phyloP scores from a whole-genome alignment of 2,888 invertebrate species.

The Bembecia ichneumoniformis region DNA sequence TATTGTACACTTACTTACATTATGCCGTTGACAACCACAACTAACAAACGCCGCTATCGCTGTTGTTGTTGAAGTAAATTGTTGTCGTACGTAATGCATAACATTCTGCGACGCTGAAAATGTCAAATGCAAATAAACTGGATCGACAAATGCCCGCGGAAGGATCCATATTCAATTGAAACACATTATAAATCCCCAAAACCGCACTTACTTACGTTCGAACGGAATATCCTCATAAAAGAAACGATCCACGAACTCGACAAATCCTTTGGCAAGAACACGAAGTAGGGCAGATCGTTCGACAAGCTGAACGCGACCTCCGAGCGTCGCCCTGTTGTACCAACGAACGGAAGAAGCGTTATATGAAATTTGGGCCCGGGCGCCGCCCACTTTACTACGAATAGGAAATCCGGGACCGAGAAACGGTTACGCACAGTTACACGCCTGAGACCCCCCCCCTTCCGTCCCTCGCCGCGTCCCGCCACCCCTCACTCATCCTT shows the following conservation, averaged over 20 bases:
- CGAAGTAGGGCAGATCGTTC: conserved; percentile 67
- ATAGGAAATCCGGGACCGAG: conserved; percentile 71
- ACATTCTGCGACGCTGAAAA: conserved; percentile 10
- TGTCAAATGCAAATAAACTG: conserved; percentile 18
- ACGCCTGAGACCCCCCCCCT: conserved; percentile 56
- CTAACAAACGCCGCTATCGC: conserved; percentile 33
- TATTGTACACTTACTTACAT: conserved; percentile 59
- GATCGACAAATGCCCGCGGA: conserved; percentile 26
- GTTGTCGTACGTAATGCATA: neutral
- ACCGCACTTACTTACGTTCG: conserved; percentile 59
- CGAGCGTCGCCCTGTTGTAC: conserved; percentile 47
- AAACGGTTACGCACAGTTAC: conserved; percentile 70
- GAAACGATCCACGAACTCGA: conserved; percentile 64
- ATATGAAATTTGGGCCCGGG: conserved; percentile 64
- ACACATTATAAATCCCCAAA: conserved; percentile 60
- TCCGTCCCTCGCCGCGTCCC: conserved; percentile 20
- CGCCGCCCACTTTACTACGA: conserved; percentile 71
- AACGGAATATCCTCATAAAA: conserved; percentile 60
- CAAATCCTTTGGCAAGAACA: conserved; percentile 70
- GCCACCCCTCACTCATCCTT: conserved; percentile 21
- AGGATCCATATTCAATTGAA: conserved; percentile 39
- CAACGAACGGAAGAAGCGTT: conserved; percentile 63
- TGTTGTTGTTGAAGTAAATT: conserved; percentile 14
- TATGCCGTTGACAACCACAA: conserved; percentile 60
- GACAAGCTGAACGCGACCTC: conserved; percentile 63